A percentile compares a stretch with the other conserved stretches of the same genome.
These are phyloP conservation scores for Fregetta grallaria DNA, from an alignment of 2,113 vertebrate species.

Conservation along the genomic window DNA sequence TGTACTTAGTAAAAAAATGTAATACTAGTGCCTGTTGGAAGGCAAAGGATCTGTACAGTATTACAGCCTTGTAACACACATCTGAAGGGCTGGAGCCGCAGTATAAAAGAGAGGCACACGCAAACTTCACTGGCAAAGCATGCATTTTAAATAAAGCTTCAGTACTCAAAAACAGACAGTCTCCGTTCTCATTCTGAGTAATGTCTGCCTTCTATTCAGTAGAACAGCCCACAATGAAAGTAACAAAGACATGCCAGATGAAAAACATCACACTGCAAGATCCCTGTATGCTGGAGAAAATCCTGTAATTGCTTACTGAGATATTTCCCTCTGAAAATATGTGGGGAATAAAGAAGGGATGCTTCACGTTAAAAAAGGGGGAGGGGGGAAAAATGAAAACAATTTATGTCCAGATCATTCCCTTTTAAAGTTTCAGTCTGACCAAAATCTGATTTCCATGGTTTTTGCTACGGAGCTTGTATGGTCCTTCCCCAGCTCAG, in stretches of 20 bases:
- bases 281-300: constrained; percentile 58
- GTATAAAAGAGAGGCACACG: constrained; percentile 18
- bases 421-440: constrained; percentile 20
- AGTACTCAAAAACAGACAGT: constrained; percentile 80
- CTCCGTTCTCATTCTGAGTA: constrained; percentile 82
- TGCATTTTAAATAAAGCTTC: constrained; percentile 77
- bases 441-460: constrained; percentile 40
- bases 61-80: constrained; percentile 21
- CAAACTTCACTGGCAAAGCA: constrained; percentile 66
- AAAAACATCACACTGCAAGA: constrained; percentile 82
- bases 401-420: not conserved
- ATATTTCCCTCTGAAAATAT: constrained; percentile 47
- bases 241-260: constrained; percentile 78
- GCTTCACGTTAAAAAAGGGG: not conserved
- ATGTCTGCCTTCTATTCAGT: constrained; percentile 84
- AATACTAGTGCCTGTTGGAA: not conserved
- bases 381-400: not conserved
- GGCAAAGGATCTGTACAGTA: not conserved
- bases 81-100: constrained; percentile 25
- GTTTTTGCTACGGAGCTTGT: constrained; percentile 20
- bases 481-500: constrained; percentile 38
- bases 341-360: not conserved
- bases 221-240: constrained; percentile 73
- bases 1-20: not conserved
- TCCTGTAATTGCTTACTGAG: constrained; percentile 40